These are phyloP conservation scores for Micronycteris hirsuta DNA, from an alignment of 2,113 vertebrate genomes.

Conservation along the genomic window DNA sequence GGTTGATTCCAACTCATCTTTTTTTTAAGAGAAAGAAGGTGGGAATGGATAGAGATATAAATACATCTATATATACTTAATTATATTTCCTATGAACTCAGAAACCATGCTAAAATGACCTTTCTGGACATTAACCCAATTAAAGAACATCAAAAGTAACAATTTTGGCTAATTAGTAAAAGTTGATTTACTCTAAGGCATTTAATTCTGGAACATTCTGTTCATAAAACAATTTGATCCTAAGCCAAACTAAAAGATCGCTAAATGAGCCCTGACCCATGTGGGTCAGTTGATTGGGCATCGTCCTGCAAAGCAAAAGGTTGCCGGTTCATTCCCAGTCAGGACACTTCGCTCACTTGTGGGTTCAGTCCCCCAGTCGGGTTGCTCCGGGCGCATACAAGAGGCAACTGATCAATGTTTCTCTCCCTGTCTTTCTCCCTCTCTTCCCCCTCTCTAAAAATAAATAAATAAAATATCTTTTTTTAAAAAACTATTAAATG, in stretches of 20 bases:
- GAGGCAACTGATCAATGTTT: too few species aligned
- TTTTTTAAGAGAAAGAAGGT: not conserved
- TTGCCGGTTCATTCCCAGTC: too few species aligned
- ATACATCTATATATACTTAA: not conserved
- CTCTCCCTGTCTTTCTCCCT: too few species aligned
- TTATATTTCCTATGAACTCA: not conserved
- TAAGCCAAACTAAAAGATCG: not conserved
- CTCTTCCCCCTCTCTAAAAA: too few species aligned
- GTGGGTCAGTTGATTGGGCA: too few species aligned
- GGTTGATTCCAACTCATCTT: not conserved
- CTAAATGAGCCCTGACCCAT: not conserved
- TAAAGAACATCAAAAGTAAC: conserved; percentile 1
- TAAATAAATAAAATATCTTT: too few species aligned
- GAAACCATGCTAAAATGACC: not conserved
- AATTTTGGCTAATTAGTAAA: conserved; percentile 13
- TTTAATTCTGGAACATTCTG: conserved; percentile 2
- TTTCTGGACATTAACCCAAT: not conserved
- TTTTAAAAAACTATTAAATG: not conserved
- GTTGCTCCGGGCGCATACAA: too few species aligned
- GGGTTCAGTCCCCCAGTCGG: too few species aligned
- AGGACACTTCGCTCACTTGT: too few species aligned
- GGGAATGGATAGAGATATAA: not conserved
- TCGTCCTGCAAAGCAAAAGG: too few species aligned
- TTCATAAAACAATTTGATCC: not conserved
- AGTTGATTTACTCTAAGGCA: not conserved